A percentile compares a stretch with the other conserved stretches of the same genome.
These are phyloP conservation scores for Spilosoma lubricipeda DNA, from an alignment of 2,888 invertebrate genomes.

Conservation along the genomic window DNA sequence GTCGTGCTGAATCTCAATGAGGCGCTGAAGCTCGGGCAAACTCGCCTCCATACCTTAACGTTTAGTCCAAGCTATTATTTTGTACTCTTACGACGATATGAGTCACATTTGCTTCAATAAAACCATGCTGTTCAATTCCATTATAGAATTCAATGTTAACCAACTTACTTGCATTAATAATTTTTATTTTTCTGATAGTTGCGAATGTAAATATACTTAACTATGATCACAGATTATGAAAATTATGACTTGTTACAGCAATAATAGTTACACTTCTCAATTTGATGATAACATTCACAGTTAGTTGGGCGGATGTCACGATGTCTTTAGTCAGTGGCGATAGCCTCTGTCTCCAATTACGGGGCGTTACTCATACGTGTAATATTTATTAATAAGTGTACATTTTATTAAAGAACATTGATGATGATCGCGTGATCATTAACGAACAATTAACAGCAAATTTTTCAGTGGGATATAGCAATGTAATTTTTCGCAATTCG, in stretches of 20 bases:
- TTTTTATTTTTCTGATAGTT: conserved; percentile 4
- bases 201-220: conserved; percentile 11
- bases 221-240: conserved; percentile 27
- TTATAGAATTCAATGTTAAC: conserved; percentile 23
- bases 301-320: conserved; percentile 80
- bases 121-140: conserved; percentile 60
- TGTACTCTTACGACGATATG: conserved; percentile 52
- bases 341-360: conserved; percentile 81
- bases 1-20: conserved; percentile 81
- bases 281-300: conserved; percentile 68
- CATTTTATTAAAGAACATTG: conserved; percentile 34
- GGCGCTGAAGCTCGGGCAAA: conserved; percentile 57
- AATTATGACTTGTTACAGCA: conserved; percentile 29
- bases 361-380: conserved; percentile 79
- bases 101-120: conserved; percentile 69
- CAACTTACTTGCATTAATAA: conserved; percentile 23
- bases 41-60: conserved; percentile 50
- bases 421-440: conserved; percentile 26
- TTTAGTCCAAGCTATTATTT: conserved; percentile 63
- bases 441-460: not conserved
- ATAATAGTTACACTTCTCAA: conserved; percentile 40
- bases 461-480: conserved; percentile 5
- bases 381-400: conserved; percentile 75
- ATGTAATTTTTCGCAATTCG: conserved; percentile 21
- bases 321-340: conserved; percentile 76